phyloP scores from a whole-genome alignment of 2,797 vertebrate genomes.

The Micropoecilia bifurca region DNA sequence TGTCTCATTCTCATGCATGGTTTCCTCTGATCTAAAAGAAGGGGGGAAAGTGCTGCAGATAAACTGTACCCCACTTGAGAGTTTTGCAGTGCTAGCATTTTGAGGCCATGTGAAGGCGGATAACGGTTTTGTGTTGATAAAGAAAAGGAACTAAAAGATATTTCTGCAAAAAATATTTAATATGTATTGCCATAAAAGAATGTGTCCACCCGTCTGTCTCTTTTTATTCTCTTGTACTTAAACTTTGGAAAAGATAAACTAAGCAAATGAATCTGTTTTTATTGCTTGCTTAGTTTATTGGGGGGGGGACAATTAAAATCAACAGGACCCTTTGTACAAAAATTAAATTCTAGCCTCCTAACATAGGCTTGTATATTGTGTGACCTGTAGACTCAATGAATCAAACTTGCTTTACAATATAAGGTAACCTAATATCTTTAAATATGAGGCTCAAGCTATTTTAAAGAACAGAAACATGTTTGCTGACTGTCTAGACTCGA shows the following conservation, averaged over 20 bases:
- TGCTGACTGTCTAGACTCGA: not conserved
- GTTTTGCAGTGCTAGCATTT: slow-evolving; percentile 11
- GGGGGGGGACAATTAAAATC: not conserved
- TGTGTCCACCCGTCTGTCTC: not conserved
- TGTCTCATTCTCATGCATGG: slow-evolving; percentile 24
- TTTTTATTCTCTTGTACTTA: not conserved
- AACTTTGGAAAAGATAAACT: not conserved
- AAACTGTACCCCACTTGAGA: slow-evolving; percentile 26
- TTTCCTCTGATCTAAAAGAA: slow-evolving; percentile 41
- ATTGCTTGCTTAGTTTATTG: not conserved
- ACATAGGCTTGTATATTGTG: not conserved
- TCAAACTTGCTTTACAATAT: not conserved
- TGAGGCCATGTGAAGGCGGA: slow-evolving; percentile 19
- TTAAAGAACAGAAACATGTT: too few relatives aligned
- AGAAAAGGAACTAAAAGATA: slow-evolving; percentile 7
- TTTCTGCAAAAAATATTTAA: not conserved
- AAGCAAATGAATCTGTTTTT: not conserved
- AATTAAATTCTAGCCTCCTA: too few relatives aligned
- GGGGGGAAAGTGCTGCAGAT: slow-evolving; percentile 23
- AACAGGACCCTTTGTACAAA: not conserved
- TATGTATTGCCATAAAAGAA: not conserved
- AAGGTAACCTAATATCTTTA: not conserved
- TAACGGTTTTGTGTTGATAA: slow-evolving; percentile 25
- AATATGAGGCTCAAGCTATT: too few relatives aligned
- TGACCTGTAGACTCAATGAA: not conserved